Percentiles rank a stretch among this genome's conserved stretches.
These are phyloP conservation scores for Parazoanthus atlanticus DNA, from an alignment of 92 coral and sea anemone species.

Conservation along the genomic window DNA sequence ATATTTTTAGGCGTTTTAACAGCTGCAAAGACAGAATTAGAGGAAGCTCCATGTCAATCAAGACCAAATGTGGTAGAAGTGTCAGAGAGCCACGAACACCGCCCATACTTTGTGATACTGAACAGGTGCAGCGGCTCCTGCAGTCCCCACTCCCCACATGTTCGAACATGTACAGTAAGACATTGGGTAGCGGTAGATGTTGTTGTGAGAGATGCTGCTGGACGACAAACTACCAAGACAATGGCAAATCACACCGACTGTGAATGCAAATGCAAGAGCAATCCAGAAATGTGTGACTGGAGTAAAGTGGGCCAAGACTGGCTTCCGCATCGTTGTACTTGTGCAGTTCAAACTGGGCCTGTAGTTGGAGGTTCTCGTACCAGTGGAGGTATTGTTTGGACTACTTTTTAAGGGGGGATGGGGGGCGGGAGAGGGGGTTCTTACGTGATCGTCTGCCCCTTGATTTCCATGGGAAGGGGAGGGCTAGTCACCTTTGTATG, in stretches of 20 bases:
- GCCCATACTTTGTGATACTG: conserved; percentile 22
- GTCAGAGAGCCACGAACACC: conserved; percentile 15
- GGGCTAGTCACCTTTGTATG: no score
- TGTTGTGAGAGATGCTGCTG: conserved; percentile 5
- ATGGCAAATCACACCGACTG: conserved; percentile 29
- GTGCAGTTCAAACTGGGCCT: conserved; percentile 14
- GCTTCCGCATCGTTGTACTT: not conserved
- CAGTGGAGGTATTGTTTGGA: conserved; percentile 15
- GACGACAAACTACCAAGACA: not conserved
- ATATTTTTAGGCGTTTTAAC: not conserved
- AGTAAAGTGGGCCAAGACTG: not conserved
- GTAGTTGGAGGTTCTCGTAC: not conserved
- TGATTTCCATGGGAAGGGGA: not conserved
- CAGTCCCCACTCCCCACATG: not conserved
- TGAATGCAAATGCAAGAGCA: not conserved
- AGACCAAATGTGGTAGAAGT: conserved; percentile 26
- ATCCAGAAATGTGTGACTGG: conserved; percentile 3
- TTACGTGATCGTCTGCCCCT: not conserved
- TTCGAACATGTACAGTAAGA: not conserved
- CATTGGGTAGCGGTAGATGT: not conserved
- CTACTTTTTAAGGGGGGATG: not conserved
- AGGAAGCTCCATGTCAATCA: conserved; percentile 17
- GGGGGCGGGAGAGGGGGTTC: no score
- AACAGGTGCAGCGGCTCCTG: conserved; percentile 36
- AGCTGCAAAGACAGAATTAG: not conserved